A percentile compares a stretch with the other conserved stretches of the same genome.
phyloP scores from a whole-genome alignment of 1,140 invertebrate species.

The Yoshiicerus persimilis region DNA sequence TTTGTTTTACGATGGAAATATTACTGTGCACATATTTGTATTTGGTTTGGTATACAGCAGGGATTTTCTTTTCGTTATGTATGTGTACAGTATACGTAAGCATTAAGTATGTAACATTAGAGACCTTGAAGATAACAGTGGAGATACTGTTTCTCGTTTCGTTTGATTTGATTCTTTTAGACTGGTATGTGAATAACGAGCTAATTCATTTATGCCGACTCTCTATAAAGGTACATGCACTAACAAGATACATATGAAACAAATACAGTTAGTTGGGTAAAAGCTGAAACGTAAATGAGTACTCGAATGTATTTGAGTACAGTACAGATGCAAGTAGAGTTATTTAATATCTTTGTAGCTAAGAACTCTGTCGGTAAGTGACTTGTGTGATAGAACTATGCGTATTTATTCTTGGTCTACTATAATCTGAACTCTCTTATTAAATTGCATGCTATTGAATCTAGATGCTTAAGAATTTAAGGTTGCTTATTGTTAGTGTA shows the following conservation, averaged over 20 bases:
- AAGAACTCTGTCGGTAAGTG: neutral
- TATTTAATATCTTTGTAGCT: neutral
- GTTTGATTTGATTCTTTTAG: neutral
- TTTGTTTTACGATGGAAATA: no score
- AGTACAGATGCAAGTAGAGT: neutral
- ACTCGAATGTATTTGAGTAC: neutral
- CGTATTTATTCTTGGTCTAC: neutral
- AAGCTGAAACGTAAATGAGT: neutral
- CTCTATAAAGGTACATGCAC: neutral
- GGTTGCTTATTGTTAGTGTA: neutral
- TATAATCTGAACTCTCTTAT: neutral
- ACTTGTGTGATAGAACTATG: neutral
- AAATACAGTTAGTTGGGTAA: no score
- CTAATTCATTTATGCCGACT: slow-evolving; percentile 13
- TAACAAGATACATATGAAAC: neutral
- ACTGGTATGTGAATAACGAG: slow-evolving; percentile 28
- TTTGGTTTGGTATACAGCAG: neutral
- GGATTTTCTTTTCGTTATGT: neutral
- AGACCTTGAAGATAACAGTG: neutral
- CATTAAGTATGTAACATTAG: neutral
- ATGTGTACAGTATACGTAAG: neutral
- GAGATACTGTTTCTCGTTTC: neutral
- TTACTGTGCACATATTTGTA: no score
- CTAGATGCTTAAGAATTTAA: neutral
- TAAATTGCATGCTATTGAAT: neutral